A percentile compares a stretch with the other conserved stretches of the same genome.
These are phyloP conservation scores for Palythoa heliodiscus DNA, from an alignment of 92 coral and sea anemone genomes.

Conservation along the genomic window DNA sequence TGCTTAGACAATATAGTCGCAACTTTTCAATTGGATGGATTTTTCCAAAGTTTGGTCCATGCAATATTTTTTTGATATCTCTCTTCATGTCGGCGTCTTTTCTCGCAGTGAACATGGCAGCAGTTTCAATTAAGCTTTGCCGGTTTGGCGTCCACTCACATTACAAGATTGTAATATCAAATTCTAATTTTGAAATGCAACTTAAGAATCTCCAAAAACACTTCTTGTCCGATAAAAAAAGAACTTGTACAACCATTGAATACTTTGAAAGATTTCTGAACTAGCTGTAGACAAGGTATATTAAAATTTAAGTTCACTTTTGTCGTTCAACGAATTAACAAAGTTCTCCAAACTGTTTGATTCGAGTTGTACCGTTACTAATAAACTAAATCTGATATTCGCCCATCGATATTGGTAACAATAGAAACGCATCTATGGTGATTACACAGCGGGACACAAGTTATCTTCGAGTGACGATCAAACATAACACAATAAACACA, in stretches of 20 bases:
- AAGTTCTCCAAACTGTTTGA: not conserved
- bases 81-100: constrained; percentile 76
- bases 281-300: not conserved
- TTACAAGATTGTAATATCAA: not conserved
- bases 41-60: constrained; percentile 34
- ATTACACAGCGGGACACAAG: not conserved
- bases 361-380: not conserved
- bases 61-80: constrained; percentile 56
- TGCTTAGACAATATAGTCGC: constrained; percentile 74
- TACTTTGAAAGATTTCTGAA: not conserved
- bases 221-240: not conserved
- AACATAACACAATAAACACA: not conserved
- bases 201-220: not conserved
- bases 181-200: not conserved
- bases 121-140: not conserved
- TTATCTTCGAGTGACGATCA: not conserved
- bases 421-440: not conserved
- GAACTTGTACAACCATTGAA: not conserved
- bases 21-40: constrained; percentile 72
- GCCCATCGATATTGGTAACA: constrained; percentile 1
- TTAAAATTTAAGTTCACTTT: not conserved
- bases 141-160: not conserved
- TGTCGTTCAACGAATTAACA: not conserved
- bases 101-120: constrained; percentile 77
- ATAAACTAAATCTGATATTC: not conserved